Conservation (phyloP, 2,113 vertebrate species). For the Myrmecophaga tridactyla region DNA sequence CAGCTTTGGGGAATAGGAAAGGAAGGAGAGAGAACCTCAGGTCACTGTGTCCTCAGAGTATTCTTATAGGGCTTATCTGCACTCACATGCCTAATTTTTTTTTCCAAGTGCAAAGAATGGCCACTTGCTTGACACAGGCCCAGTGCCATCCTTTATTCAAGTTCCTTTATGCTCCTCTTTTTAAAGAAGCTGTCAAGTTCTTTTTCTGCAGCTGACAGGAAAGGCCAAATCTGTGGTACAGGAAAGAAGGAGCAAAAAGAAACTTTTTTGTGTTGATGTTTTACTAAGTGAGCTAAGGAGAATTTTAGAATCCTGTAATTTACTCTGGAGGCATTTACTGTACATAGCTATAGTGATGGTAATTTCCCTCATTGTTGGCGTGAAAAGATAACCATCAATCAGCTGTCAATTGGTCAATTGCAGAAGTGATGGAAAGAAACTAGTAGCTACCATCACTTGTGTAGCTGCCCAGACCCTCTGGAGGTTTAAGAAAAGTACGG, state of each 20-base stretch:
- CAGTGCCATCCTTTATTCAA: conserved; percentile 93
- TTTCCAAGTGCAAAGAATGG: conserved; percentile 90
- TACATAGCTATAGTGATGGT: conserved; percentile 99
- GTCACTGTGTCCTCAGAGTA: conserved; percentile 84
- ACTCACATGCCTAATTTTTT: conserved; percentile 87
- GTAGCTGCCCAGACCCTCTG: conserved; percentile 93
- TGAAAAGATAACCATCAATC: conserved; percentile 99
- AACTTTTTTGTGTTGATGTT: conserved; percentile 96
- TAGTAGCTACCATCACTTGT: conserved; percentile 92
- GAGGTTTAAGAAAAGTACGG: conserved; percentile 90
- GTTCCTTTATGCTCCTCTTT: conserved; percentile 93
- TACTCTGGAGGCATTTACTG: conserved; percentile 98
- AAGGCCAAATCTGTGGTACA: conserved; percentile 95
- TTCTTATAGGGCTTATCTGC: conserved; percentile 89
- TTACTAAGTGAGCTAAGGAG: conserved; percentile 91
- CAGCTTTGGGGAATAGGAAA: conserved; percentile 71
- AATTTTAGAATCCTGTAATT: conserved; percentile 99
- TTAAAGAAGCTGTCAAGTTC: conserved; percentile 99
- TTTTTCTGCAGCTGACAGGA: conserved; percentile 91
- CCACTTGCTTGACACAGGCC: conserved; percentile 87
- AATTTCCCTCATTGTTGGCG: conserved; percentile 97
- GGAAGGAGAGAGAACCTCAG: conserved; percentile 82
- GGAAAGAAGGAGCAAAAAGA: conserved; percentile 94
- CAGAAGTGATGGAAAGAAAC: conserved; percentile 95
- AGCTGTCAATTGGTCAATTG: conserved; percentile 99